phyloP scores from a whole-genome alignment of 1,140 invertebrate species.

The Drosophila ogumai region DNA sequence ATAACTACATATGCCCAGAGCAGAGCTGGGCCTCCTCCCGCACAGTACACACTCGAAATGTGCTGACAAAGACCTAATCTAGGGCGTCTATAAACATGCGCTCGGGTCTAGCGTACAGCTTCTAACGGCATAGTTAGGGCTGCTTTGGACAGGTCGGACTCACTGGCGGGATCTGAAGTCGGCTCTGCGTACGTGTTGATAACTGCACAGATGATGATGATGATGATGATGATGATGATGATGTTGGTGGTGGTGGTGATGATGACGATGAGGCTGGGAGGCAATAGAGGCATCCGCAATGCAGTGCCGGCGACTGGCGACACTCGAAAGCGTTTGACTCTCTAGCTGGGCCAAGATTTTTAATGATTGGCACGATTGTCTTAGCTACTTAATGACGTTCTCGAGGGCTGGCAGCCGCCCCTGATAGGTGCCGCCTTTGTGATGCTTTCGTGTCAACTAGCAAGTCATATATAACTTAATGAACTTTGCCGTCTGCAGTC shows the following conservation, averaged over 20 bases:
- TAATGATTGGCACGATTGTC: conserved; percentile 83
- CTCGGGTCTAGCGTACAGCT: conserved; percentile 36
- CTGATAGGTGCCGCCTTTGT: conserved; percentile 48
- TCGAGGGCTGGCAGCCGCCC: conserved; percentile 45
- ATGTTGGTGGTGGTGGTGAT: background rate
- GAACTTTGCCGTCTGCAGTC: conserved; percentile 64
- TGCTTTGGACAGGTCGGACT: conserved; percentile 72
- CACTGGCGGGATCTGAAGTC: conserved; percentile 19
- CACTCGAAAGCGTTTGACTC: conserved; percentile 67
- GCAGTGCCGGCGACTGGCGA: conserved; percentile 40
- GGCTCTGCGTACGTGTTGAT: conserved; percentile 39
- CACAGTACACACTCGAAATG: conserved; percentile 71
- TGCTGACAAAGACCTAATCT: conserved; percentile 83
- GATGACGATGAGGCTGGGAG: conserved; percentile 18
- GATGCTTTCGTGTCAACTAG: conserved; percentile 74
- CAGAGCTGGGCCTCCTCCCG: conserved; percentile 28
- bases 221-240: conserved; percentile 8
- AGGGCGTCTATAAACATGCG: conserved; percentile 82
- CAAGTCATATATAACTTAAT: conserved; percentile 69
- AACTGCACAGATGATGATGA: conserved; percentile 63
- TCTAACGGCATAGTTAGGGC: conserved; percentile 75
- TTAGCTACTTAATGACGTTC: conserved; percentile 80
- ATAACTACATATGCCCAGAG: conserved; percentile 17
- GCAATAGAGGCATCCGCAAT: conserved; percentile 61
- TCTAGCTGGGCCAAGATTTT: conserved; percentile 65